Evolutionary conservation across 2,888 invertebrate genomes (phyloP), one percentile per base, ranked within the genome.

Genomic region (Gandaritis pyraliata): DNA sequence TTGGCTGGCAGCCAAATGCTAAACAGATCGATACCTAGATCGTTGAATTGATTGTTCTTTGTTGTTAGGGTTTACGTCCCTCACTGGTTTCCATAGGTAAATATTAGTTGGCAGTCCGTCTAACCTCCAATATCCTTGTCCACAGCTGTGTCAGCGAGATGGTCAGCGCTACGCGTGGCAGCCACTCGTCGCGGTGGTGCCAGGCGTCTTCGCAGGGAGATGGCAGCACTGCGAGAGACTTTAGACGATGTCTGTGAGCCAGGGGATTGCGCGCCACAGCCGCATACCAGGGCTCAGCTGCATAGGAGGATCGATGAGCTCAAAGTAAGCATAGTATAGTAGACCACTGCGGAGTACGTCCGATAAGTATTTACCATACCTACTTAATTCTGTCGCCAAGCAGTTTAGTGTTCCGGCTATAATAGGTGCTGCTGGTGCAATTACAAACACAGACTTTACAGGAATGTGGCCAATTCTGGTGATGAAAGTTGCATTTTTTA

Each of bases 181-280:
- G 92, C 91, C 1, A 86, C 90, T 2, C 83, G 91, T 5, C 91
- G 93, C 11, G 87, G 90, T 1, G 85, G 90, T 8, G 91, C 90
- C 2, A 80, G 93, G 0, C 82, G 92, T 56, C 90, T 94, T 50
- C 94, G 95, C 89, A 90, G 93, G 68, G 95, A 95, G 80, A 88
- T 95, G 82, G 87, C 92, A 58, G 93, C 93, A 39, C 88, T 95
- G 64, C 88, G 93, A 65, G 94, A 94, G 72, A 89, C 92, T 52
- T 90, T 95, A 71, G 91, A 94, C 63, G 93, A 94, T 58, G 87
- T 94, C 71, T 94, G 94, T 80, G 93, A 94, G 75, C 93, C 93
- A 78, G 83, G 93, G 74, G 81, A 94, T 93, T 87, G 93, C 87
- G 84, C 93, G 77, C 93, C 79, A 68, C 94, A 90, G 81, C 93